Percentiles rank a stretch among this genome's conserved stretches.
These are phyloP conservation scores for Chamaetylas fuelleborni DNA, from an alignment of 2,113 vertebrate species.

Conservation along the genomic window DNA sequence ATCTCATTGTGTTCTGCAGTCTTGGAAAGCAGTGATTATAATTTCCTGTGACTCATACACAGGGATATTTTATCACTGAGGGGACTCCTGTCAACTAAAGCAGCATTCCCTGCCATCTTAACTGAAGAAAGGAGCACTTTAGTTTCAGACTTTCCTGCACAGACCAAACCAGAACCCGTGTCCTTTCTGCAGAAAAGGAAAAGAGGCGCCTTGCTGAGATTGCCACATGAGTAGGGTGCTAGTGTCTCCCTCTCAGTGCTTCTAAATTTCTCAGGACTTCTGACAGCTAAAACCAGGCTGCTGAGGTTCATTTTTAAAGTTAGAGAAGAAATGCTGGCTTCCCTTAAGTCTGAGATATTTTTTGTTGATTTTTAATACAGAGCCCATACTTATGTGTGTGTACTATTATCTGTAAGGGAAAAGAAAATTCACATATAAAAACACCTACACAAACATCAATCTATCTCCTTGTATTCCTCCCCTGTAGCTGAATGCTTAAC, in stretches of 20 bases:
- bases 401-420: neutral
- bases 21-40: conserved; percentile 17
- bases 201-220: neutral
- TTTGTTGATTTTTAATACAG: neutral
- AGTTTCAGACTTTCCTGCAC: neutral
- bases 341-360: neutral
- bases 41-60: conserved; percentile 27
- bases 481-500: neutral
- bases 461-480: neutral
- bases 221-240: neutral
- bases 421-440: neutral
- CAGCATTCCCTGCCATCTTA: neutral
- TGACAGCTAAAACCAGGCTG: neutral
- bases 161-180: neutral
- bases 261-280: neutral
- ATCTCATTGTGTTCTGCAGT: conserved; percentile 36
- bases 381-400: neutral
- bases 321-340: neutral
- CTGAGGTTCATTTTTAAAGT: neutral
- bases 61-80: conserved; percentile 2
- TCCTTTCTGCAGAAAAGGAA: neutral
- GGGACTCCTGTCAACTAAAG: neutral
- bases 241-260: neutral
- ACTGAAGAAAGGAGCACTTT: neutral
- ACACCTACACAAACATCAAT: neutral